Evolutionary conservation across 2,113 vertebrate genomes (phyloP).

Genomic region (Neotragus pygmaeus): DNA sequence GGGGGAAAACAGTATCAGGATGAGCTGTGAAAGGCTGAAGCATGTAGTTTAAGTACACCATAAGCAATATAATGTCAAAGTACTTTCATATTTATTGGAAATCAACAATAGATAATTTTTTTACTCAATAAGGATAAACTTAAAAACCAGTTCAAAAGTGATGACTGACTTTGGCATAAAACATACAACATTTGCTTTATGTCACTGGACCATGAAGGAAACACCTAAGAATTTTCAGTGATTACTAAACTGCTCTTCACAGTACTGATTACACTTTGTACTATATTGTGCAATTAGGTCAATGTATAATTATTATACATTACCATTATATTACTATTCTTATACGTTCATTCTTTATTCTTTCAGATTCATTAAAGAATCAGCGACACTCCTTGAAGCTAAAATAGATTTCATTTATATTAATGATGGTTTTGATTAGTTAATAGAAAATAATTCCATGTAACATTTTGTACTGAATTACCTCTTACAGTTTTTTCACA

Average conservation of each 20-base stretch:
- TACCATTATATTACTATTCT: conserved; percentile 72
- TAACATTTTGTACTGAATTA: conserved; percentile 62
- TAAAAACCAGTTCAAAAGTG: conserved; percentile 48
- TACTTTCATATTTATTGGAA: conserved; percentile 35
- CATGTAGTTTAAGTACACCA: not conserved
- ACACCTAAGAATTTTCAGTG: conserved; percentile 65
- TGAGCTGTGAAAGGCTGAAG: not conserved
- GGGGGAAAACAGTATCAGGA: not conserved
- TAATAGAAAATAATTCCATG: conserved; percentile 73
- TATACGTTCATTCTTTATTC: conserved; percentile 61
- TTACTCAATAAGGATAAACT: conserved; percentile 29
- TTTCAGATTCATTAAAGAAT: conserved; percentile 69
- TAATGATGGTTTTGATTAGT: conserved; percentile 73
- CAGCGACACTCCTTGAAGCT: conserved; percentile 69
- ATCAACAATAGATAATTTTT: conserved; percentile 32
- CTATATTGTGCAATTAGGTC: conserved; percentile 67
- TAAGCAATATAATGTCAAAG: not conserved
- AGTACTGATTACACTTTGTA: conserved; percentile 69
- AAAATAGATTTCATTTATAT: conserved; percentile 79
- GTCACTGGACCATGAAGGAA: conserved; percentile 55
- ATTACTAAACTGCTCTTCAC: conserved; percentile 54
- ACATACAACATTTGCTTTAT: conserved; percentile 35
- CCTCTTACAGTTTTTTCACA: conserved; percentile 60
- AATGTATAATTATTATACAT: conserved; percentile 73
- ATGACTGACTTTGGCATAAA: conserved; percentile 50